Base-by-base conservation (phyloP, 2,797 vertebrate genomes). In the Betta splendens region DNA sequence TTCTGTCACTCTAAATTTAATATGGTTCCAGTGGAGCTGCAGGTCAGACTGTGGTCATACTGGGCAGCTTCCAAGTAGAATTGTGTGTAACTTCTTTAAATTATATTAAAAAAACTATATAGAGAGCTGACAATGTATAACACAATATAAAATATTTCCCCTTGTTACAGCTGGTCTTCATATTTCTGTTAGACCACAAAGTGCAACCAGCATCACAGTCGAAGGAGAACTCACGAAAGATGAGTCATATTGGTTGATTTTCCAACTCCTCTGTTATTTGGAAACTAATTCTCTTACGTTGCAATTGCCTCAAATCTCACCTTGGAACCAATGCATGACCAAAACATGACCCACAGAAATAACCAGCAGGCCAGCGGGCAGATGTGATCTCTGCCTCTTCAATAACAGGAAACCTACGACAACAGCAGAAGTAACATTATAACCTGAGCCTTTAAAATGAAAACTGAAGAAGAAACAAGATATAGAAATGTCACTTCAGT, bases 361-460 rank as follows among this genome's bases (percentile, higher is more conserved):
- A 56, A 69, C 60, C 11, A 21, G 13, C 6, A 36, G 23, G 37
- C 50, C 51, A 66, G 23, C 57, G 54, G 57, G 35, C 52, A 69
- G 22, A 64, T 46, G 26, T n/a, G 10, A 55, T 51, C 60, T 40
- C 36, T 31, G 13, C 23, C 29, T 53, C 49, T 36, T 21, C 25
- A 68, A 60, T 57, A 1, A 66, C 9, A 57, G 67, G 9, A 72
- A 23, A 56, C 69, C 60, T 60, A 1, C n/a, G 31, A n/a, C 20
- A 17, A 65, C 45, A 79, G 47, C 13, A 46, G 38, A 64, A 49
- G n/a, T 38, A 45, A 64, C 13, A 32, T 39, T 16, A 21, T 29
- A n/a, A 47, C 21, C 36, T 32, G 16, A 45, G 18, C 17, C 17
- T 71, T 63, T 62, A 28, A 64, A 64, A 47, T 31, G 10, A 49